phyloP scores from a whole-genome alignment of 2,888 invertebrate genomes.

The Lymantria dispar region DNA sequence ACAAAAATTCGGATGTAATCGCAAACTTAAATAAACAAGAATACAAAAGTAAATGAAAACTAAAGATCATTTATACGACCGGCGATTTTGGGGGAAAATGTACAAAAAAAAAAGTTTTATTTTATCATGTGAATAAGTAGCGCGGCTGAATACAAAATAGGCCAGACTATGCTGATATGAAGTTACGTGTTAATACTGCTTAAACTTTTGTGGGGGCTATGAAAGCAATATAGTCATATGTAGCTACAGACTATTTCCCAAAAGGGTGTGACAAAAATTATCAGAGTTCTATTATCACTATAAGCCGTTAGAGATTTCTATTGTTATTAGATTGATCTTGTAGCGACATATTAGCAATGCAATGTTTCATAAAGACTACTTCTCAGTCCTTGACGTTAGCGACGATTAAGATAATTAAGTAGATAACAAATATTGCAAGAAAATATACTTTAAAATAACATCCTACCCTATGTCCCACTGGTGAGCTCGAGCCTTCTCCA shows the following conservation, averaged over 20 bases:
- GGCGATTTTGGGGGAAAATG: constrained; percentile 11
- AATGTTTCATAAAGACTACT: too few relatives aligned
- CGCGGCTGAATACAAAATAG: constrained; percentile 11
- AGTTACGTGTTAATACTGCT: constrained; percentile 1
- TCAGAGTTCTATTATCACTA: too few relatives aligned
- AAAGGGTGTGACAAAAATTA: neutral
- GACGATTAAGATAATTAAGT: too few relatives aligned
- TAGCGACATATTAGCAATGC: too few relatives aligned
- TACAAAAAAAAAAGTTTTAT: constrained; percentile 4
- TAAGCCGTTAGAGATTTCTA: too few relatives aligned
- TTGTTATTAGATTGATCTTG: too few relatives aligned
- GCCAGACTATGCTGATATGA: constrained; percentile 1
- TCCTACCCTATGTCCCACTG: too few relatives aligned
- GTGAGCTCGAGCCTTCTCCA: too few relatives aligned
- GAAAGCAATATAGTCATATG: neutral
- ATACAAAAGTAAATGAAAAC: constrained; percentile 27
- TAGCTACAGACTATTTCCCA: neutral
- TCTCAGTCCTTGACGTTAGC: too few relatives aligned
- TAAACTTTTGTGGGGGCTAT: neutral
- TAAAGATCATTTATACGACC: constrained; percentile 30
- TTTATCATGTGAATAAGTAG: constrained; percentile 18
- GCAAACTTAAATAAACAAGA: neutral
- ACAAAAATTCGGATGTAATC: too few relatives aligned
- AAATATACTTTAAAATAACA: too few relatives aligned
- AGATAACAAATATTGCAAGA: too few relatives aligned